These are phyloP conservation scores for Diadema setosum DNA, from an alignment of 35 echinoderm and acorn worm species.

Conservation along the genomic window DNA sequence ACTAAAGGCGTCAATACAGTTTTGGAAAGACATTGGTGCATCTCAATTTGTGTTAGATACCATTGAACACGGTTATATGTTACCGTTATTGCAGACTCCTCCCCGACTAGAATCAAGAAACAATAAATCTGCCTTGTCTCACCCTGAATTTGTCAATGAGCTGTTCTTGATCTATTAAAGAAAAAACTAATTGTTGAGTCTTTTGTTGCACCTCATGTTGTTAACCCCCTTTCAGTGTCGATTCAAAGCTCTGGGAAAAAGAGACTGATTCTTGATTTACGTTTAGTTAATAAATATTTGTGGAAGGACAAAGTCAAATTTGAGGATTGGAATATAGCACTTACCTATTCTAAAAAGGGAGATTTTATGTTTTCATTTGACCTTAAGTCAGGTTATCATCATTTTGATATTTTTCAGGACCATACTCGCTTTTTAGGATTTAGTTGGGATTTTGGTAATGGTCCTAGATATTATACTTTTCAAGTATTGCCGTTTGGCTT, in stretches of 20 bases:
- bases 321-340: slow-evolving; percentile 3
- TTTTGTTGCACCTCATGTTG: not conserved
- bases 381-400: slow-evolving; percentile 45
- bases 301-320: slow-evolving; percentile 2
- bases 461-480: slow-evolving; percentile 11
- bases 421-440: slow-evolving; percentile 26
- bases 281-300: slow-evolving; percentile 26
- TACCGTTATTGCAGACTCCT: not conserved
- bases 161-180: not conserved
- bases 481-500: slow-evolving; percentile 32
- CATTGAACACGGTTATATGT: slow-evolving; percentile 12
- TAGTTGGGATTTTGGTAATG: slow-evolving; percentile 20
- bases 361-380: slow-evolving; percentile 45
- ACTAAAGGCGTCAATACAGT: not conserved
- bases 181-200: not conserved
- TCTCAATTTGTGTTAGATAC: not conserved
- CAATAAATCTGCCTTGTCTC: slow-evolving; percentile 12
- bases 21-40: slow-evolving; percentile 16
- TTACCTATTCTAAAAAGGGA: not conserved
- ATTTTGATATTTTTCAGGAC: slow-evolving; percentile 26
- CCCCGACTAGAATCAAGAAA: not conserved
- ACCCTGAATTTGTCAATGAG: slow-evolving; percentile 9
- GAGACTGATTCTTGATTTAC: slow-evolving; percentile 25
- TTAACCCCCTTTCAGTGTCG: slow-evolving; percentile 19
- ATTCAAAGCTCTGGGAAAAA: slow-evolving; percentile 33